phyloP scores from a whole-genome alignment of 2,888 invertebrate species.

The Lottia gigantea region DNA sequence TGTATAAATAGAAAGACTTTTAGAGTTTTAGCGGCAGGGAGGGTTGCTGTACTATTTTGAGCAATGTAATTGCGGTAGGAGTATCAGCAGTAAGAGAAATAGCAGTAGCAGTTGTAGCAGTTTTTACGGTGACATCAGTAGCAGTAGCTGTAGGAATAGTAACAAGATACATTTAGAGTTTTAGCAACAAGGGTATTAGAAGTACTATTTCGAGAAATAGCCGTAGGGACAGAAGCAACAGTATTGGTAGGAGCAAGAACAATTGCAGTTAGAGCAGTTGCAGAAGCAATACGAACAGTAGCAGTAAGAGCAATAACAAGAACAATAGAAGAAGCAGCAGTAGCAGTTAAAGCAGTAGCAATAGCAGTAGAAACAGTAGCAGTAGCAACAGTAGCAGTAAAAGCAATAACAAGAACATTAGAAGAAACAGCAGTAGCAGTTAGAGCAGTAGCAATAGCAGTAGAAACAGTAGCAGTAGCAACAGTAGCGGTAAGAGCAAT shows the following conservation, averaged over 20 bases:
- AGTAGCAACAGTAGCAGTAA: slow-evolving; percentile 20
- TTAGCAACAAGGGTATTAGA: too few relatives aligned
- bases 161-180: too few relatives aligned
- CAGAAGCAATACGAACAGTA: neutral
- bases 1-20: too few relatives aligned
- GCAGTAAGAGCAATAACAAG: neutral
- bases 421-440: slow-evolving; percentile 19
- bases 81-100: slow-evolving; percentile 14
- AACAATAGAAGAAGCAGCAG: too few relatives aligned
- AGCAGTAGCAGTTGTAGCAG: slow-evolving; percentile 14
- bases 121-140: slow-evolving; percentile 10
- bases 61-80: too few relatives aligned
- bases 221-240: too few relatives aligned
- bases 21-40: too few relatives aligned
- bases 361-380: slow-evolving; percentile 17
- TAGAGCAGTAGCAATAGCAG: slow-evolving; percentile 13
- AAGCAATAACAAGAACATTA: too few relatives aligned
- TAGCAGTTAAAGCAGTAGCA: neutral
- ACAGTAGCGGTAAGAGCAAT: slow-evolving; percentile 14
- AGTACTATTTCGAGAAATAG: neutral
- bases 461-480: slow-evolving; percentile 8
- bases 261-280: neutral
- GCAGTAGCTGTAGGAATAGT: slow-evolving; percentile 11
- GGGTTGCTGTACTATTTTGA: too few relatives aligned
- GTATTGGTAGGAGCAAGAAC: neutral